Evolutionary conservation across 2,113 vertebrate species (phyloP), one percentile per base, ranked within the genome.

Genomic region (Gallinago paraguaiae): DNA sequence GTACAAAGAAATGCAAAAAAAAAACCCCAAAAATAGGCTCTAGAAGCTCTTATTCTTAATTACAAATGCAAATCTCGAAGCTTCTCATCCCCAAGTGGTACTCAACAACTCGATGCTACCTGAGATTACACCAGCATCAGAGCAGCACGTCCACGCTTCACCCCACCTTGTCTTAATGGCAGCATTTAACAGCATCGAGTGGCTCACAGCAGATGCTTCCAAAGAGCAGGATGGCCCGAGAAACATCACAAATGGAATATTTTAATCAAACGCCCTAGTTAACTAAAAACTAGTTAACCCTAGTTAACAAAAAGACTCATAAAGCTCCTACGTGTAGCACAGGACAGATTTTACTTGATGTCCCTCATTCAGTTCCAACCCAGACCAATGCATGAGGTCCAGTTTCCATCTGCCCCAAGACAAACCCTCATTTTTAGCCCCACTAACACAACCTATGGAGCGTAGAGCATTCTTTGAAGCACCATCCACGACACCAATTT

Each of bases 1-100:
- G 82, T 96, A 94, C 68, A 92, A 96, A 93, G 88, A 80, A 77
- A 97, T 86, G 90, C 82, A 94, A 94, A 95, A 79, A 90, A 77
- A 3, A 51, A 59, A 92, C 9, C 37, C 37, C 37, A 92, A 94
- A 79, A 90, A 77, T 3, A 54, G 63, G 25, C 46, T 78, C 88
- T 75, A 74, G 86, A 82, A 63, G n/a, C 45, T 68, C 30, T 46
- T 83, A 15, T 70, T 37, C 74, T 51, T 75, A 75, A 92, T 91
- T 89, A 86, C 17, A 81, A 75, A 95, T 88, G 88, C 69, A 95
- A 95, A 93, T 86, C 80, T 39, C 76, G 67, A 90, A 61, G 50
- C 41, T 51, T 84, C 37, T 81, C 56, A 56, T 74, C 43, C 60
- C 43, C 56, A 75, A 82, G 78, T 39, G 70, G 39, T 27, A 79